phyloP scores from a whole-genome alignment of 2,888 invertebrate species.

The Brenthis daphne region DNA sequence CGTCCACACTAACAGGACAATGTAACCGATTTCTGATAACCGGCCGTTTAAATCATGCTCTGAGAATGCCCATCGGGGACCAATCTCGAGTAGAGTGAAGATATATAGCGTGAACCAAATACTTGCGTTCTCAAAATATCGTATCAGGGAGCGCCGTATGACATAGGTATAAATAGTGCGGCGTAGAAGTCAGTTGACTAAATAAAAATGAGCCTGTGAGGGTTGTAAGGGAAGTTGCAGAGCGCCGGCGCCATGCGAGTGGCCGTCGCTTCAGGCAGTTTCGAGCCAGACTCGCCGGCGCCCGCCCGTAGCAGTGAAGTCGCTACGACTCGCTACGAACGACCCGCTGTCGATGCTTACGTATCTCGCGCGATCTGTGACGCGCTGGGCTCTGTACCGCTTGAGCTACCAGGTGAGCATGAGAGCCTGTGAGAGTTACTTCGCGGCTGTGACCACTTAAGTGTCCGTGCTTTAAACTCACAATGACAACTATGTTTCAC shows the following conservation, averaged over 20 bases:
- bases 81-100: conserved; percentile 56
- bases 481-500: conserved; percentile 58
- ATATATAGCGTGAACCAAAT: conserved; percentile 71
- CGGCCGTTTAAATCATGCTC: conserved; percentile 56
- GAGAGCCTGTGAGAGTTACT: conserved; percentile 50
- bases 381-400: conserved; percentile 35
- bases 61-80: conserved; percentile 56
- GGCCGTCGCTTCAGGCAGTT: conserved; percentile 62
- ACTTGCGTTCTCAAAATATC: conserved; percentile 74
- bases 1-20: conserved; percentile 13
- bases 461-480: conserved; percentile 64
- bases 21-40: conserved; percentile 27
- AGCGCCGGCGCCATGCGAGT: conserved; percentile 75
- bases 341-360: conserved; percentile 36
- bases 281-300: conserved; percentile 69
- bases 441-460: conserved; percentile 51
- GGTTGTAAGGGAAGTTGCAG: conserved; percentile 64
- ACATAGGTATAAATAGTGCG: conserved; percentile 69
- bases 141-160: conserved; percentile 71
- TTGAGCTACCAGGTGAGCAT: conserved; percentile 50
- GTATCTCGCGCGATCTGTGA: conserved; percentile 37
- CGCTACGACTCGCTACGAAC: conserved; percentile 36
- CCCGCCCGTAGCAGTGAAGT: conserved; percentile 52
- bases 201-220: conserved; percentile 78
- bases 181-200: conserved; percentile 80